These are phyloP conservation scores for Dryocosmus kuriphilus DNA, from an alignment of 2,888 invertebrate genomes.

Conservation along the genomic window DNA sequence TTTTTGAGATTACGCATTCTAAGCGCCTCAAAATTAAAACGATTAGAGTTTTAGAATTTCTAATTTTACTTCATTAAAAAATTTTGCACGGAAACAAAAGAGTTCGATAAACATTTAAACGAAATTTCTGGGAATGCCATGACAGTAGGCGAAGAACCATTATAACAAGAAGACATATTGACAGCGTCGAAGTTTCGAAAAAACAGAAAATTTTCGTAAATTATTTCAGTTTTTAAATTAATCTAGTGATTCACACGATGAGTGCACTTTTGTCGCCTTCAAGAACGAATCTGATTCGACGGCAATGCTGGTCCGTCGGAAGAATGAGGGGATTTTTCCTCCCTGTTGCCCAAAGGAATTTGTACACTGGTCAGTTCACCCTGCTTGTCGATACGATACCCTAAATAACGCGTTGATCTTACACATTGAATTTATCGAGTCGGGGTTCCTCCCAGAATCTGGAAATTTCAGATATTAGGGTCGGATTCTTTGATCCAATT, in stretches of 20 bases:
- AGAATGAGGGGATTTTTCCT: conserved; percentile 42
- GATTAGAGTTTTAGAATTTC: too few relatives aligned
- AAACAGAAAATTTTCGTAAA: neutral
- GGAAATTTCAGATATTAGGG: conserved; percentile 23
- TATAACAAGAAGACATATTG: neutral
- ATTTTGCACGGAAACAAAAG: neutral
- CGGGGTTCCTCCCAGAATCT: conserved; percentile 4
- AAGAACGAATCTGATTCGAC: conserved; percentile 47
- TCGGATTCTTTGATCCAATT: conserved; percentile 24
- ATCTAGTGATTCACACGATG: conserved; percentile 53
- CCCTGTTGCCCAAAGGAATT: conserved; percentile 44
- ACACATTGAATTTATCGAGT: conserved; percentile 34
- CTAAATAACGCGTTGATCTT: conserved; percentile 34
- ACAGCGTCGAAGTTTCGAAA: neutral
- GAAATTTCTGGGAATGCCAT: neutral
- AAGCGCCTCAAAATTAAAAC: too few relatives aligned
- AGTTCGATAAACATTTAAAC: conserved; percentile 4
- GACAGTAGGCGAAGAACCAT: neutral
- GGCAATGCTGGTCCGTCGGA: conserved; percentile 44
- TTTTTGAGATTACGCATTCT: too few relatives aligned
- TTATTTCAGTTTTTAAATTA: conserved; percentile 52
- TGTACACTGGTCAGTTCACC: conserved; percentile 54
- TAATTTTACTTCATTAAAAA: too few relatives aligned
- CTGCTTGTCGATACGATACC: conserved; percentile 33
- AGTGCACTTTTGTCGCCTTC: conserved; percentile 42